Base-by-base conservation (phyloP, 2,888 invertebrate genomes). In the Ophion slaviceki region DNA sequence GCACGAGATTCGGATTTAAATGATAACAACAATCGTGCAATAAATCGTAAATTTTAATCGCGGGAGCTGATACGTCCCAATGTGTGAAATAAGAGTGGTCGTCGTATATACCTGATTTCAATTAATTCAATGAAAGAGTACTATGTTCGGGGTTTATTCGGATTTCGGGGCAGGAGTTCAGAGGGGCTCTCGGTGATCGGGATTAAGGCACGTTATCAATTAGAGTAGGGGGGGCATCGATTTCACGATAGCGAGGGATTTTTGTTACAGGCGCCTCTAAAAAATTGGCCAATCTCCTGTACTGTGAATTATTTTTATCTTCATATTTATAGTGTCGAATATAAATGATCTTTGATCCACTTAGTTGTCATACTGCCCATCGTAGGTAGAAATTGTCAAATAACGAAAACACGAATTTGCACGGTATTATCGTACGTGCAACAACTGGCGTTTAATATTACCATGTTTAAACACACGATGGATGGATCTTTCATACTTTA, bases 171-270 rank as follows among this genome's bases (percentile, higher is more conserved):
- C 40, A 64, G 53, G 62, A 47, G 40, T 45, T 62, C n/a, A 2
- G 47, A 32, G 53, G 53, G 76, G 57, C 57, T 28, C n/a, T 32
- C 70, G 40, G 53, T 76, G 24, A 76, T 76, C 40, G 68, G 66
- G 71, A 77, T 71, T 82, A 72, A 45, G 70, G 62, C 57, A 59
- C 47, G 77, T 82, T 82, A 82, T 77, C 32, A 32, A 32, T 64
- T 68, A 64, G 68, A 70, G 64, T 2, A 24, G 4, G 32, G 53
- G 70, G 62, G 62, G 70, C 59, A 68, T 59, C 11, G 68, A 20
- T 32, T 28, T 32, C 45, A 66, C 32, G 45, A 77, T 66, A 72
- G 59, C 71, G 40, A 36, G 24, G 67, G 47, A 10, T 32, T 36
- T 32, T 68, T 28, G 45, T 59, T 78, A n/a, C 45, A 61, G 24